Base-by-base conservation (phyloP, 2,888 invertebrate genomes). In the Lottia scabra region DNA sequence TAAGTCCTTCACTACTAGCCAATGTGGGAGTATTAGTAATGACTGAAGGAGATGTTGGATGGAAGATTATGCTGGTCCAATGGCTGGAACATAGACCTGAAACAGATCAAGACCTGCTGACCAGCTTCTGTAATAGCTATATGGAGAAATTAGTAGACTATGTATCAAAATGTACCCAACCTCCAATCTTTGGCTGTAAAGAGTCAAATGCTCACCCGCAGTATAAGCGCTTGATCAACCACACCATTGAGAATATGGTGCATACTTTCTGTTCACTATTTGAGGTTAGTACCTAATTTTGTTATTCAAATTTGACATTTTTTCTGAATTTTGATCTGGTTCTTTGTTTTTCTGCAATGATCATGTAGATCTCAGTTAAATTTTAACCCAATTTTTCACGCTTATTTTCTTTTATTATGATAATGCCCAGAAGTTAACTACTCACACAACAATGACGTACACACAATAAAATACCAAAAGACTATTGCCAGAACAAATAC, bases 51-150 rank as follows among this genome's bases (percentile, higher is more conserved):
- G 89, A 89, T 77, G 87, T 88, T 0, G 87, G 87, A 65, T 89
- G 89, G 89, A 84, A 84, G 71, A 79, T 88, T 68, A 83, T 86
- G 81, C 76, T 88, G 71, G 84, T 87, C 13, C 83, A 85, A 72
- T 89, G 89, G 89, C 69, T 89, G 48, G 84, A 87, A 72, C 80
- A 82, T 27, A 81, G 87, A n/a, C 78, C 83, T 5, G 84, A 87
- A 45, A 75, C 74, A 4, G 85, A 87, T 73, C 81, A 80, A 43
- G 86, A 87, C 65, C 71, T 85, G 27, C 81, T 87, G 23, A 82
- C 82, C 44, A 81, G 80, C 43, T 68, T 84, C 71, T 82, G 84
- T 80, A 83, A 87, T 76, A 82, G 83, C 48, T 87, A 87, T 74
- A 76, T 87, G n/a, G 82, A 84, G 71, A 82, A 81, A 71, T 80